Base-by-base conservation (phyloP, 1,140 invertebrate species). In the Drosophila truncata region DNA sequence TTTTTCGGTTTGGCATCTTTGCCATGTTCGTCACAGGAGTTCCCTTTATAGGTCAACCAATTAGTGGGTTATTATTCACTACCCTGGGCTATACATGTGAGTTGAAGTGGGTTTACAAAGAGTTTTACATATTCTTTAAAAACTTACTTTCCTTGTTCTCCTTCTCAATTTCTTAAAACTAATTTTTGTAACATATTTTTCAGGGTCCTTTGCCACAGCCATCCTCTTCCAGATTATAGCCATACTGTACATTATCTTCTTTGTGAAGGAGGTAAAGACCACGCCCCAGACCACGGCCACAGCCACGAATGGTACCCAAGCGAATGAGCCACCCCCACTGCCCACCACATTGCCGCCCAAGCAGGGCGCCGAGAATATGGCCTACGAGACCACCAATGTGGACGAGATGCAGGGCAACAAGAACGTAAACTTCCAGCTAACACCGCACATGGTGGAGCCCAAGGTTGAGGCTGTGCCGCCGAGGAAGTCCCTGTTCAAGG, bases 1-100 rank as follows among this genome's bases (percentile, higher is more conserved):
- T 95, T 4, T 94, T 95, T 70, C 93, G 95, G 14, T 93, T 93
- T 59, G 92, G 92, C 5, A 92, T 93, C 47, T 93, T 93, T 58
- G 91, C 91, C 18, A 91, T 92, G 87, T 91, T 93, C n/a, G 65
- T 91, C 0, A 93, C 82, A 0, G 80, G 81, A 6, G 65, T 91
- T n/a, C 91, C 91, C 1, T 87, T 93, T 16, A 67, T 92, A 33
- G 88, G 91, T 9, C 71, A 91, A 66, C 80, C 86, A 3, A 69
- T 83, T 14, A 92, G 91, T 73, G 92, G 92, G 46, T 41, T 78
- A 3, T 63, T 93, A 7, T 92, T 91, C 11, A 76, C 77, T 0
- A 66, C 75, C 8, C 46, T 93, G 11, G 92, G 92, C 23, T 93
- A 93, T 61, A 78, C 78, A 23, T 70, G 92, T 93, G 44, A 73